Evolutionary conservation across 2,797 vertebrate genomes (phyloP), one percentile per base, ranked within the genome.

Genomic region (Chelmon rostratus): DNA sequence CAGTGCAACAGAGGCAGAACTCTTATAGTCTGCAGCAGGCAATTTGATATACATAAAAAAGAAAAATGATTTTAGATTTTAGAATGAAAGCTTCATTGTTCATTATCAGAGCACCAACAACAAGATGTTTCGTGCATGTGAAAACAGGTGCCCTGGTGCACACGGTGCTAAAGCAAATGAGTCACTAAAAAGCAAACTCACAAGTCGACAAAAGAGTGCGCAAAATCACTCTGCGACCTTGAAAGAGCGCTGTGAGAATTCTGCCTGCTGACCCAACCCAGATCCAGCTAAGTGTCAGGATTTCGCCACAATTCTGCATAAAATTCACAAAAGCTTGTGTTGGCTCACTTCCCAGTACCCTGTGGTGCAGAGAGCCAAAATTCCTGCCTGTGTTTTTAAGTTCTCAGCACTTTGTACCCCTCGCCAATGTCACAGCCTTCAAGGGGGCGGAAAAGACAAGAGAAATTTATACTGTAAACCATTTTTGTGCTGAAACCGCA

Each of bases 341-440:
- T 95, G 94, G 94, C 93, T 84, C n/a, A n/a, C 66, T 78, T 95
- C 94, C 94, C 90, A 90, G 89, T 77, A 78, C 83, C 88, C 91
- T 77, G 83, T 71, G 52, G 86, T 81, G 86, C 82, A 77, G 66
- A 44, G 85, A 89, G 92, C 86, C 90, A 90, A 93, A 92, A 94
- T 89, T 92, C 91, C 87, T 82, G 86, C 76, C 62, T 87, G 83
- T 83, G 86, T 90, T 92, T 93, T 91, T 81, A 90, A 91, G 80
- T 94, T 92, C 91, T 93, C 92, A 92, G 91, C 87, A 86, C 93
- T 95, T 93, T 90, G 86, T 90, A 89, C 82, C 89, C 76, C 74
- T 86, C 76, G 78, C 89, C 89, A 91, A 91, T 93, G 92, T 95
- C 91, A 93, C 73, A 93, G 87, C 82, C 85, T 94, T 93, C 68